Conservation (phyloP, 2,797 vertebrate genomes). For the Coilia nasus region DNA sequence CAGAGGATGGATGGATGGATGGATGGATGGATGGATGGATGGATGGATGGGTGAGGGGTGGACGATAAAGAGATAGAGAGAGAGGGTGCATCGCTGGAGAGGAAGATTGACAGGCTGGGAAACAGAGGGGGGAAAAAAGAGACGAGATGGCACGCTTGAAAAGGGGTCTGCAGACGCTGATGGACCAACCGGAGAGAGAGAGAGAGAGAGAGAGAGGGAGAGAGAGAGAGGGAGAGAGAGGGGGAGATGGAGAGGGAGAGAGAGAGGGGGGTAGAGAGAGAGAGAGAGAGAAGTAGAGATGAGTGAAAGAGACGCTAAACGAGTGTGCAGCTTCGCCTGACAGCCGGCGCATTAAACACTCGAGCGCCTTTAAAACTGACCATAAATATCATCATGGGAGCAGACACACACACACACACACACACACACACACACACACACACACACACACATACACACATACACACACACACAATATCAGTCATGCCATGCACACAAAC, state of each 20-base stretch:
- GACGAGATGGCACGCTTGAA: conserved; percentile 42
- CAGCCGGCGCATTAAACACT: conserved; percentile 62
- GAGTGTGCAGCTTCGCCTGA: conserved; percentile 54
- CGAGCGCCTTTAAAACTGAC: conserved; percentile 59
- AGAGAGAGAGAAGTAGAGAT: conserved; percentile 31
- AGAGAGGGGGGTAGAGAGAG: background rate
- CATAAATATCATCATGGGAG: conserved; percentile 52
- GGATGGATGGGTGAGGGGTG: background rate
- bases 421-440: background rate
- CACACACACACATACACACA: too few relatives aligned
- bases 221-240: conserved; percentile 17
- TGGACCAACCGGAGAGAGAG: background rate
- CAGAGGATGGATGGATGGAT: background rate
- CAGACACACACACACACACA: background rate
- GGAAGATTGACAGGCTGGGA: background rate
- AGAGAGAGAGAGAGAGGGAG: conserved; percentile 41
- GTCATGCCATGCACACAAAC: too few relatives aligned
- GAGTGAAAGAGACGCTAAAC: conserved; percentile 35
- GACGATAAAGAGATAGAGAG: background rate
- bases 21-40: background rate
- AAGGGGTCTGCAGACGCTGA: conserved; percentile 19
- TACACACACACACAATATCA: background rate
- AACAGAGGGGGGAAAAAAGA: conserved; percentile 26
- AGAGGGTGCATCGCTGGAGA: background rate
- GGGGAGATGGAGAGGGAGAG: conserved; percentile 9